Evolutionary conservation across 2,888 invertebrate species (phyloP).

Genomic region (Colletes collaris): DNA sequence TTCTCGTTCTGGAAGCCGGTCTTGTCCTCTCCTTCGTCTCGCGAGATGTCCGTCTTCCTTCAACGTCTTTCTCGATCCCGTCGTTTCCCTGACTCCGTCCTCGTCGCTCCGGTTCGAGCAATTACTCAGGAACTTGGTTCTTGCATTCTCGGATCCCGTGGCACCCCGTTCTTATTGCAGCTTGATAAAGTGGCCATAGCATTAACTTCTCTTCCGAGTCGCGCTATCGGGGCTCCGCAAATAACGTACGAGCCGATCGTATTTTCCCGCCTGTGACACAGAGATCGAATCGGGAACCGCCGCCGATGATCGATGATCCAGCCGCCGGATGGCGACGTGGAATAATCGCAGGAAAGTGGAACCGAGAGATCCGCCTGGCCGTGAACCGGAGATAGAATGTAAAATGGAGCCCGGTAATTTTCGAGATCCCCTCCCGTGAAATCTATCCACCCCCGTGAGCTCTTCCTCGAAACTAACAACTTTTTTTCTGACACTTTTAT

Average conservation of each 20-base stretch:
- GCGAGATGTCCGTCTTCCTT: slow-evolving; percentile 27
- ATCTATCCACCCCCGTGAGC: no score
- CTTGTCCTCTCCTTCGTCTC: slow-evolving; percentile 33
- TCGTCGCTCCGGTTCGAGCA: slow-evolving; percentile 61
- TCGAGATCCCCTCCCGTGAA: neutral
- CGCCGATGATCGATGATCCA: slow-evolving; percentile 74
- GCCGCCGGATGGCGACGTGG: slow-evolving; percentile 72
- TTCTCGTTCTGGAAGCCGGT: slow-evolving; percentile 57
- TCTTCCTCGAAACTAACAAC: no score
- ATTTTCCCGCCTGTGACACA: slow-evolving; percentile 54
- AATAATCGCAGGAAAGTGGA: slow-evolving; percentile 65
- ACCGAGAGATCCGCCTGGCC: slow-evolving; percentile 22
- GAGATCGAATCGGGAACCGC: slow-evolving; percentile 63
- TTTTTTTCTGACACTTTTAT: no score
- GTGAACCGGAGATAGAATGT: slow-evolving; percentile 15
- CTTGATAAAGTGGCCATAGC: slow-evolving; percentile 73
- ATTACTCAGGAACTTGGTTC: slow-evolving; percentile 75
- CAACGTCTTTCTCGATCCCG: slow-evolving; percentile 13
- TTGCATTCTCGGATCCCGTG: slow-evolving; percentile 67
- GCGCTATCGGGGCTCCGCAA: slow-evolving; percentile 52
- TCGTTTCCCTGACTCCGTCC: slow-evolving; percentile 24
- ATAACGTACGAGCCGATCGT: slow-evolving; percentile 56
- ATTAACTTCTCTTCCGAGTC: slow-evolving; percentile 64
- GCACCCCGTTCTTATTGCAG: slow-evolving; percentile 72
- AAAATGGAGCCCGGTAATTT: neutral